Base-by-base conservation (phyloP, 2,797 vertebrate species). In the Sebastiscus albofasciatus region DNA sequence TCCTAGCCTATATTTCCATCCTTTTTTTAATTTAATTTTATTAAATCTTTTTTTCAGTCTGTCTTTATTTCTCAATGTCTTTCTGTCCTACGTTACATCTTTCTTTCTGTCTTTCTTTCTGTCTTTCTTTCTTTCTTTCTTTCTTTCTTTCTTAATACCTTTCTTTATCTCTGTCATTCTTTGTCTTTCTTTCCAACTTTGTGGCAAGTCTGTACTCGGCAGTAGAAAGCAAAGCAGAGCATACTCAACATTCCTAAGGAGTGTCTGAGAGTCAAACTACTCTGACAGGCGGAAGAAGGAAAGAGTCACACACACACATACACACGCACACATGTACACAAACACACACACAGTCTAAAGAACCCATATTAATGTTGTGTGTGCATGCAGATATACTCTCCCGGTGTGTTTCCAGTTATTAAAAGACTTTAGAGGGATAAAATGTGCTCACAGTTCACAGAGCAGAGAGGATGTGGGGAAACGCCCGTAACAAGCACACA, bases 121-220 rank as follows among this genome's bases (percentile, higher is more conserved):
- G 6, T 27, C 16, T 6, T 29, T 27, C 8, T 46, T 46, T 22
- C 14, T 31, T 1, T 56, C 1, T 31, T 18, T 29, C 18, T 75
- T 26, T 14, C 31, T 33, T 1, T 33, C 31, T 13, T 27, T 42
- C 29, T 22, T 22, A 5, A 8, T 9, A 8, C 80, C 33, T 1
- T 14, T 55, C 42, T 46, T 54, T 58, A 1, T 18, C 8, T 34
- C 33, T 16, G 3, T 42, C 9, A 33, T 36, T 61, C 20, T 75
- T 20, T 82, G 71, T 77, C 34, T 36, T 52, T 65, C 39, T 62
- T 22, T 70, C 54, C 73, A 20, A 24, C 34, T 85, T 69, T 81
- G 71, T 83, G 77, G 93, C 94, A 94, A 89, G 94, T 95, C 93
- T 90, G 92, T 90, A 93, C 94, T 93, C 89, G 93, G 94, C 86